Base-by-base conservation (phyloP, 2,888 invertebrate genomes). In the Poecilobothrus nobilitatus region DNA sequence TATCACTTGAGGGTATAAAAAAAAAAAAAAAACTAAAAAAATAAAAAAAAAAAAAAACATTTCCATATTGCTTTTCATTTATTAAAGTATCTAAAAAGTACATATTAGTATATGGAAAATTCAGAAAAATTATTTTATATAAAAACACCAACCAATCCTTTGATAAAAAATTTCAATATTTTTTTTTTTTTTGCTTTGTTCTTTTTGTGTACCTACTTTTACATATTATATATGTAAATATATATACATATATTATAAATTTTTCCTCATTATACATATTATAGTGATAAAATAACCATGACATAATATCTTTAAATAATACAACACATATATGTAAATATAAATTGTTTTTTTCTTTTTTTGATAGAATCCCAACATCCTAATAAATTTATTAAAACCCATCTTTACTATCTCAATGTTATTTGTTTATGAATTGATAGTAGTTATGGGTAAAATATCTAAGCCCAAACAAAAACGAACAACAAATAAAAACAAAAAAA, bases 401-500 rank as follows among this genome's bases (percentile, higher is more conserved):
- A 37, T 37, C 37, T 8, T 37, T 37, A 37, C 12, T 37, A 37
- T 37, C 37, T 37, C 37, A 53, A 53, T 53, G 53, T 53, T 53
- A 53, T 18, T 53, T 53, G 15, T 53, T 53, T 53, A 53, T 53
- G 53, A 53, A 53, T 53, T 53, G 53, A 53, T 53, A 53, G 53
- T 53, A 53, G 18, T n/a, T 53, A 18, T 53, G 53, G 53, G 53
- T 53, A 53, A 53, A 53, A 53, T 53, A 53, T 53, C n/a, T 53
- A n/a, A 53, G 18, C 18, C 53, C 18, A 9, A 15, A 53, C n/a
- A n/a, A n/a, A n/a, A n/a, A n/a, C n/a, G n/a, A n/a, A n/a, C n/a
- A n/a, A n/a, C n/a, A n/a, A n/a, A n/a, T n/a, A n/a, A n/a, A n/a
- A n/a, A n/a, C n/a, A n/a, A n/a, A n/a, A n/a, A n/a, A n/a, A 53